These are phyloP conservation scores for Gavia stellata DNA, from an alignment of 2,113 vertebrate genomes.

Conservation along the genomic window DNA sequence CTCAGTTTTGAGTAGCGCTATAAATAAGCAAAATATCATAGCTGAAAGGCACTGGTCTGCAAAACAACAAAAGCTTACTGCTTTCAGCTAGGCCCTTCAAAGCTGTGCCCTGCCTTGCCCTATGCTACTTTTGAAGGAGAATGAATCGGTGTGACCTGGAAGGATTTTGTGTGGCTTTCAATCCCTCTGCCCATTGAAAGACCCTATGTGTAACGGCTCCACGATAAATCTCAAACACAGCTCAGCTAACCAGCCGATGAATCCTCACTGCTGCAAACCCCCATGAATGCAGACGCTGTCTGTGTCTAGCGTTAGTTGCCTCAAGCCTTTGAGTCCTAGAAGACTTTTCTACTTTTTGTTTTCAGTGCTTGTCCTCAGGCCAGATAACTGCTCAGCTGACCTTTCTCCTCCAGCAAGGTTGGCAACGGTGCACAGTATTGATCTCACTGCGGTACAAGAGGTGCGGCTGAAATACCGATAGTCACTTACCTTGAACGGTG, in stretches of 20 bases:
- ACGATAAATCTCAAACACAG: neutral
- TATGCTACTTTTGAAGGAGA: neutral
- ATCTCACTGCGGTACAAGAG: slow-evolving; percentile 32
- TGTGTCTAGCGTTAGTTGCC: neutral
- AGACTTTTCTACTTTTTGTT: neutral
- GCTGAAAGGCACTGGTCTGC: neutral
- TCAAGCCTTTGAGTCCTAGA: neutral
- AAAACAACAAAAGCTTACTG: neutral
- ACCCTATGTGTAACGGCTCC: fast-evolving
- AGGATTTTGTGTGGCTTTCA: neutral
- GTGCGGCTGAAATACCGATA: neutral
- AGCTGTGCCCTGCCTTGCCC: neutral
- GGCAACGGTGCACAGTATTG: neutral
- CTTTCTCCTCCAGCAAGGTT: neutral
- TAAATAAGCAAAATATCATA: neutral
- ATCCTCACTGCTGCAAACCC: neutral
- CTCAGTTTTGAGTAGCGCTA: neutral
- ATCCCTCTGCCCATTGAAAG: neutral
- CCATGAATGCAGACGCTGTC: neutral
- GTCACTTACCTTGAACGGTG: neutral
- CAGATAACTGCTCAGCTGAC: neutral
- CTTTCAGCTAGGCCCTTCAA: neutral
- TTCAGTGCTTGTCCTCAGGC: neutral
- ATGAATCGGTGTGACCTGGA: neutral
- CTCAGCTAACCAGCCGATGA: neutral